A percentile compares a stretch with the other conserved stretches of the same genome.
Conservation (phyloP, 1,140 invertebrate genomes). For the Calycopis cecrops region DNA sequence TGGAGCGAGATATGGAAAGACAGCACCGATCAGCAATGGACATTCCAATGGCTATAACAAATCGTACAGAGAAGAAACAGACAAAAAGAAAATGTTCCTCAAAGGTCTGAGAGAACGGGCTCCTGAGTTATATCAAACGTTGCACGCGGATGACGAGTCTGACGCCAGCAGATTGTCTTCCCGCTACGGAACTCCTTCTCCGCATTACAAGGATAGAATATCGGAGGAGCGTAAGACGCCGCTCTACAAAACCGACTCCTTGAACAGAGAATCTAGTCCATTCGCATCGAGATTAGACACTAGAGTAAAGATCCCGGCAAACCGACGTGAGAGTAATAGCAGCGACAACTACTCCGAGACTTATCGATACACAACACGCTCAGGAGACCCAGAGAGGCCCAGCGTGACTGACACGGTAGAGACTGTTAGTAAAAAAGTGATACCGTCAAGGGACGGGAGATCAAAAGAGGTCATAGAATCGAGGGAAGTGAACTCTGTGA, state of each 20-base stretch:
- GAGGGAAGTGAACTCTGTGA: slow-evolving; percentile 80
- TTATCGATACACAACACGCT: slow-evolving; percentile 79
- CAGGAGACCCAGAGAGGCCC: slow-evolving; percentile 78
- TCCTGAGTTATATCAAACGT: slow-evolving; percentile 83
- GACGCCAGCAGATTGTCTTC: slow-evolving; percentile 64
- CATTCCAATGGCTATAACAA: slow-evolving; percentile 63
- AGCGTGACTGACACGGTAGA: slow-evolving; percentile 81
- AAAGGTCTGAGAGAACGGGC: slow-evolving; percentile 83
- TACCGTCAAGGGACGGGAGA: slow-evolving; percentile 78
- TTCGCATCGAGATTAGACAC: slow-evolving; percentile 65
- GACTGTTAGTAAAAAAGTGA: slow-evolving; percentile 79
- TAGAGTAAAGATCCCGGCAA: slow-evolving; percentile 59
- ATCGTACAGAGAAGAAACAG: slow-evolving; percentile 67
- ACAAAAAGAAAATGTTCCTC: slow-evolving; percentile 83
- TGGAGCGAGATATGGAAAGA: slow-evolving; percentile 74
- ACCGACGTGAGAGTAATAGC: slow-evolving; percentile 76
- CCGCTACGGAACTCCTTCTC: slow-evolving; percentile 64
- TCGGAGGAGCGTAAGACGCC: slow-evolving; percentile 62
- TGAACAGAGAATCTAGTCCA: slow-evolving; percentile 66
- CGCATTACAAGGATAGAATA: slow-evolving; percentile 59
- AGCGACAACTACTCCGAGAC: slow-evolving; percentile 83
- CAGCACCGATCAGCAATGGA: slow-evolving; percentile 65
- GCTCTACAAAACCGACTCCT: slow-evolving; percentile 68
- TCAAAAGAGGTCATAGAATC: slow-evolving; percentile 80
- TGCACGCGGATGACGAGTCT: slow-evolving; percentile 78